Base-by-base conservation (phyloP, 2,888 invertebrate genomes). In the Drosophila atroscutellata region DNA sequence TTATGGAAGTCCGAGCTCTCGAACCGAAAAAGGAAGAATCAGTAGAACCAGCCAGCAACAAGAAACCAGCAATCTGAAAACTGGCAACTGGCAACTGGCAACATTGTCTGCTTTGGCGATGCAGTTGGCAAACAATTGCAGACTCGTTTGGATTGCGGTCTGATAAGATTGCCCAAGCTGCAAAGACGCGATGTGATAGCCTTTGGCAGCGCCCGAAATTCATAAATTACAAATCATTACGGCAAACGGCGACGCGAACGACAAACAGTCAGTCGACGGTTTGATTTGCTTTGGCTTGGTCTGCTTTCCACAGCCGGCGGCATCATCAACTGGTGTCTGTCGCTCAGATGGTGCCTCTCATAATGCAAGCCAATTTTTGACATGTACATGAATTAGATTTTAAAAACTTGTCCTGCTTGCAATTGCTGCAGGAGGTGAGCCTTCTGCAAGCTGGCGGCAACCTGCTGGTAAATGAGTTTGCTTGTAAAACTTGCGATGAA, bases 301-400 rank as follows among this genome's bases (percentile, higher is more conserved):
- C 49, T 24, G 55, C 30, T 24, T 55, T 13, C 75, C 62, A 60
- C 56, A 26, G 34, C 51, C 60, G 78, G 67, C 80, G 85, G 83
- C 75, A 70, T 64, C 72, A 59, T 85, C 70, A 74, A 52, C 77
- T 51, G 45, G 26, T 50, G 65, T 50, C 51, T 32, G 28, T 28
- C 54, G 30, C 50, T 47, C 55, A 61, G 32, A 8, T 66, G 66
- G 18, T 58, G 63, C 56, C 80, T 77, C 83, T 78, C 83, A 77
- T 90, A 91, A 88, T 86, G 85, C 83, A 73, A 80, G 74, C 81
- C 80, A 75, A 83, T 80, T 83, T 78, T 77, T 90, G 89, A 90
- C 86, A 86, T 88, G 90, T 89, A 91, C 91, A 90, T 91, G 90
- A 91, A 90, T 91, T 91, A 90, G 86, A 90, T 91, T 81, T 78